These are phyloP conservation scores for Drosophila tanythrix DNA, from an alignment of 2,888 invertebrate species.

Conservation along the genomic window DNA sequence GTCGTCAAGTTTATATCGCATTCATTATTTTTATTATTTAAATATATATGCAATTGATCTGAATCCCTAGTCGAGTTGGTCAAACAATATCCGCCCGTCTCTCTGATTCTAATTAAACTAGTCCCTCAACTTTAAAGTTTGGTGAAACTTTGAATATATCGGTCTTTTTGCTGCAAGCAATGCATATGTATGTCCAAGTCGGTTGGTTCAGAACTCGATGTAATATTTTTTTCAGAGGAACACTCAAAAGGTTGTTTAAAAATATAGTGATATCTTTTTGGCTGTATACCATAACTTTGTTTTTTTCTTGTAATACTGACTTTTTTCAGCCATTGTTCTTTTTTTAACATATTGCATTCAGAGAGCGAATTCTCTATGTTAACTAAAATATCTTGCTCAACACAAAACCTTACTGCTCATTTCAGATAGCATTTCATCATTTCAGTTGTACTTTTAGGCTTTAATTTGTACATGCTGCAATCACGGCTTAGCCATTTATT, in stretches of 20 bases:
- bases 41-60: not conserved
- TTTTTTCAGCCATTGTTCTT: not conserved
- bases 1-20: not conserved
- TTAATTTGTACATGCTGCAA: not conserved
- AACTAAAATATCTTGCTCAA: not conserved
- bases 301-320: conserved; percentile 1
- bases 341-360: conserved; percentile 5
- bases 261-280: not conserved
- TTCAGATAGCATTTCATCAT: not conserved
- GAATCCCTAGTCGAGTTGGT: not conserved
- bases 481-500: not conserved
- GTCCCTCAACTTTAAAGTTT: not conserved
- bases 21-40: not conserved
- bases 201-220: not conserved
- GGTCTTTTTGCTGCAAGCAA: not conserved
- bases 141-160: not conserved
- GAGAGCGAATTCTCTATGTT: not conserved
- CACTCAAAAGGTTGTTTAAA: not conserved
- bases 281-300: not conserved
- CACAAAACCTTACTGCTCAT: not conserved
- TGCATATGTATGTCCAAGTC: not conserved
- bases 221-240: not conserved
- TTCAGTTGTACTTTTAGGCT: not conserved
- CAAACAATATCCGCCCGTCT: not conserved
- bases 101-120: not conserved